Percentiles rank a stretch among this genome's conserved stretches.
These are phyloP conservation scores for Drosophila carrolli DNA, from an alignment of 1,140 invertebrate species.

Conservation along the genomic window DNA sequence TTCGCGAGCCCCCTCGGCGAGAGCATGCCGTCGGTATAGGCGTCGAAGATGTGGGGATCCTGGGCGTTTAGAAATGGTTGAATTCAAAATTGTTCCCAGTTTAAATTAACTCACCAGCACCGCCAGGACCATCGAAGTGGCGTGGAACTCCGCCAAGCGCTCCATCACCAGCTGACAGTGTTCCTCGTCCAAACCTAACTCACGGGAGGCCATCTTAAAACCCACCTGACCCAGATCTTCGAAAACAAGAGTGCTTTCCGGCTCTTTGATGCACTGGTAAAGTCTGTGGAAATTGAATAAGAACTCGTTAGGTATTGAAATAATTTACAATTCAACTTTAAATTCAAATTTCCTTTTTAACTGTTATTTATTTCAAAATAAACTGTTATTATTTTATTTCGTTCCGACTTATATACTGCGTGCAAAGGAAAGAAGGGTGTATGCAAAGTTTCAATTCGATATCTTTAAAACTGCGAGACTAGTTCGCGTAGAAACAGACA, in stretches of 20 bases:
- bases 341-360: too few species aligned
- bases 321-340: too few species aligned
- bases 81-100: too few species aligned
- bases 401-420: too few species aligned
- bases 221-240: constrained; percentile 67
- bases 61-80: neutral
- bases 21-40: constrained; percentile 64
- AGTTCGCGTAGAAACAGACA: too few species aligned
- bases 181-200: constrained; percentile 59
- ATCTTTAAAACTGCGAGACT: too few species aligned
- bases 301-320: neutral
- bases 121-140: constrained; percentile 75
- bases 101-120: constrained; percentile 44
- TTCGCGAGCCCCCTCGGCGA: constrained; percentile 50
- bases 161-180: constrained; percentile 72
- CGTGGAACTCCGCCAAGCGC: constrained; percentile 75
- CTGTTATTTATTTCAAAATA: too few species aligned
- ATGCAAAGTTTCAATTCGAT: too few species aligned
- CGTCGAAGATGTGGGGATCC: constrained; percentile 57
- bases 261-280: constrained; percentile 63
- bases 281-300: constrained; percentile 39
- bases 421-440: too few species aligned
- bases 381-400: too few species aligned
- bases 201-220: constrained; percentile 66
- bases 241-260: constrained; percentile 71